A percentile compares a stretch with the other conserved stretches of the same genome.
Conservation (phyloP, 1,140 invertebrate species). For the Hyles euphorbiae region DNA sequence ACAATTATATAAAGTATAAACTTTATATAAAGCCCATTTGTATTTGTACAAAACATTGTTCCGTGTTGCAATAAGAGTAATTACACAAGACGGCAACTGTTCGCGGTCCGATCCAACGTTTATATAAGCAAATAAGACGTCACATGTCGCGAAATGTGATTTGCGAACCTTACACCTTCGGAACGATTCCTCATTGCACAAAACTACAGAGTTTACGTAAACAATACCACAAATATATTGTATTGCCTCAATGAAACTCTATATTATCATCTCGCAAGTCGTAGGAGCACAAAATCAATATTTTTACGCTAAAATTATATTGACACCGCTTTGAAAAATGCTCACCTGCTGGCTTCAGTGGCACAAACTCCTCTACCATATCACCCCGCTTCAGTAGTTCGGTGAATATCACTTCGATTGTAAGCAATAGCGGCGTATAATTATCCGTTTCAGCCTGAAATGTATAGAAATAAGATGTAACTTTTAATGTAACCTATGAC, state of each 20-base stretch:
- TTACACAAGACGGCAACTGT: conserved; percentile 31
- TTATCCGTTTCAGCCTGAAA: conserved; percentile 74
- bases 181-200: not conserved
- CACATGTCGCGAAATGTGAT: conserved; percentile 39
- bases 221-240: not conserved
- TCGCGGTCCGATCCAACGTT: conserved; percentile 19
- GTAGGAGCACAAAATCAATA: conserved; percentile 44
- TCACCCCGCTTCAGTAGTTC: conserved; percentile 79
- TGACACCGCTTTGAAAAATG: conserved; percentile 23
- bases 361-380: conserved; percentile 76
- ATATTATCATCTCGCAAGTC: not conserved
- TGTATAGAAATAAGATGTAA: conserved; percentile 34
- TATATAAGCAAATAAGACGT: conserved; percentile 41
- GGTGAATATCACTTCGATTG: conserved; percentile 81
- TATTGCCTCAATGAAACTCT: not conserved
- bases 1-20: conserved; percentile 14
- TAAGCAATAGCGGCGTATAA: conserved; percentile 76
- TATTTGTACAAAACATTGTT: conserved; percentile 5
- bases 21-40: conserved; percentile 17
- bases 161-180: no score
- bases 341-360: conserved; percentile 72
- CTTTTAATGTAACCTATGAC: conserved; percentile 61
- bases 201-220: conserved; percentile 3
- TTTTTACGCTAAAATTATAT: conserved; percentile 21
- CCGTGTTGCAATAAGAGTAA: conserved; percentile 18